These are phyloP conservation scores for Oscheius sp. DNA, from an alignment of 2,888 invertebrate species.

Conservation along the genomic window DNA sequence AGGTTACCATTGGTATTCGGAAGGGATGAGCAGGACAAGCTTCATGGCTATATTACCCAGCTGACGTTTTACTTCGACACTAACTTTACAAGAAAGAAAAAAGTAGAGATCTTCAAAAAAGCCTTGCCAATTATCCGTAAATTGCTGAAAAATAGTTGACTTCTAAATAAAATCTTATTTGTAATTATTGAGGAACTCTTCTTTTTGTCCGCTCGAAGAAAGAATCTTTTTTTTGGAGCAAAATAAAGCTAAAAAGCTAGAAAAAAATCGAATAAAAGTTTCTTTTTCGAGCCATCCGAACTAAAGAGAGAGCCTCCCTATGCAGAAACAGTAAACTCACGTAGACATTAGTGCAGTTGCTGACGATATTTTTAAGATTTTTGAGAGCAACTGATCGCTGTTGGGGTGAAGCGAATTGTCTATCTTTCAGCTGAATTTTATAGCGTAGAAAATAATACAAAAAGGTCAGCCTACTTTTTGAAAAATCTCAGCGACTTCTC, in stretches of 20 bases:
- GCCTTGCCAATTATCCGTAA: neutral
- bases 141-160: slow-evolving; percentile 8
- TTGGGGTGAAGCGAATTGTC: neutral
- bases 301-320: too few relatives aligned
- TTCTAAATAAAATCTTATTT: too few relatives aligned
- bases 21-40: neutral
- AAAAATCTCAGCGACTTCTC: neutral
- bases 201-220: too few relatives aligned
- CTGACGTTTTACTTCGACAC: neutral
- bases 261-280: too few relatives aligned
- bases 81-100: neutral
- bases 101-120: neutral
- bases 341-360: neutral
- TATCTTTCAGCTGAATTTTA: neutral
- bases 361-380: neutral
- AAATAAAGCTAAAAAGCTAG: too few relatives aligned
- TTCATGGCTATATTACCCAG: neutral
- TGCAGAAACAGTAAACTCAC: too few relatives aligned
- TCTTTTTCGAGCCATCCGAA: too few relatives aligned
- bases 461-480: neutral
- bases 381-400: neutral
- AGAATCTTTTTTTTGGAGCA: too few relatives aligned
- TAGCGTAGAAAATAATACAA: neutral
- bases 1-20: neutral
- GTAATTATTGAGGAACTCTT: too few relatives aligned